Evolutionary conservation across 1,140 invertebrate genomes (phyloP), one percentile per base, ranked within the genome.

Genomic region (Anagrus nilaparvatae): DNA sequence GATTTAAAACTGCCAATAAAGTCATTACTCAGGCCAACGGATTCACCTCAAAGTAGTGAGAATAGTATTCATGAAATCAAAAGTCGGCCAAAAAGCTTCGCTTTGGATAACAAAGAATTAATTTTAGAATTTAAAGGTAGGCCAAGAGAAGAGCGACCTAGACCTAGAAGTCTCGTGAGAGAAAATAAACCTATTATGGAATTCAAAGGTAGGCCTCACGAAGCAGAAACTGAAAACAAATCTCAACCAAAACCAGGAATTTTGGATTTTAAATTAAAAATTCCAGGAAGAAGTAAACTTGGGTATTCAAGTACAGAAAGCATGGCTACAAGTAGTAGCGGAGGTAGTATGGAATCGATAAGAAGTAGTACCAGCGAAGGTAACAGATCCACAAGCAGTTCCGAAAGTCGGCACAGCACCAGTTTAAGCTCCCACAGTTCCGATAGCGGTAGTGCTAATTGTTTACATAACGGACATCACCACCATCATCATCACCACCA

Each of bases 231-330:
- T 57, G 5, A 55, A 56, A 43, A 53, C 54, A 13, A 58, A 69
- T 7, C 5, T 5, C 12, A 5, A 25, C 12, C 24, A 25, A 25
- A 5, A 25, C n/a, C n/a, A n/a, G n/a, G n/a, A 12, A 25, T 25
- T 25, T 7, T 7, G 5, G 6, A 25, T 12, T 25, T 25, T 5
- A 12, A 25, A 5, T 25, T 25, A 12, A 25, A 25, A 5, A 12
- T 7, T 5, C 24, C 65, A n/a, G n/a, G n/a, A n/a, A n/a, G n/a
- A n/a, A n/a, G 73, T 17, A 68, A 72, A 51, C 67, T 74, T 38
- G 85, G 86, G 40, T 88, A 84, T 58, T 87, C 82, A 1, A 87
- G 84, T 53, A 84, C 82, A 2, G 86, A 89, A 58, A 86, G 83
- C 55, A 85, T 89, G 74, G 82, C 83, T 8, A 87, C 82, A 2